Conservation (phyloP, 2,113 vertebrate genomes). For the Australoheros scitulus region DNA sequence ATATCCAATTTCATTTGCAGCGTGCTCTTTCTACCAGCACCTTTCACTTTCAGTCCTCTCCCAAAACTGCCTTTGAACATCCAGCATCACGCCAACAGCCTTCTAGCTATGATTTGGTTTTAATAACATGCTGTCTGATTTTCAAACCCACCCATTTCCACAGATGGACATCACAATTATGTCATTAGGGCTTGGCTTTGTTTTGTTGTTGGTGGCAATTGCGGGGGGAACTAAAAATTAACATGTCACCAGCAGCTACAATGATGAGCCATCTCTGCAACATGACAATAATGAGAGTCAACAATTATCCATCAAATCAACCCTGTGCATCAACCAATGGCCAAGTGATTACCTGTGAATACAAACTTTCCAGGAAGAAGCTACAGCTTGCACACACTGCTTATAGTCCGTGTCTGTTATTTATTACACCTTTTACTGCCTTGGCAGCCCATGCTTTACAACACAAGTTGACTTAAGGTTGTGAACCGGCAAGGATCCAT, state of each 20-base stretch:
- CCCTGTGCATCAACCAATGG: neutral
- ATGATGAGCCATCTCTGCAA: conserved; percentile 36
- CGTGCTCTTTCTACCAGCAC: neutral
- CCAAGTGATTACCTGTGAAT: conserved; percentile 36
- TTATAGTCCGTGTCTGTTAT: neutral
- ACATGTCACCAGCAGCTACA: conserved; percentile 30
- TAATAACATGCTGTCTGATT: conserved; percentile 69
- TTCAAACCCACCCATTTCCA: conserved; percentile 58
- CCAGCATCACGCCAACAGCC: conserved; percentile 42
- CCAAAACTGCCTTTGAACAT: conserved; percentile 48
- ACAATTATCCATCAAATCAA: conserved; percentile 30
- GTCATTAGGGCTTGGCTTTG: conserved; percentile 54
- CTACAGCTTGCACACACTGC: neutral
- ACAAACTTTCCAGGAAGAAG: neutral
- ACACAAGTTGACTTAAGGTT: neutral
- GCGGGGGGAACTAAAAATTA: conserved; percentile 33
- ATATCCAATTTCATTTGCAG: neutral
- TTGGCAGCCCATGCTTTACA: neutral
- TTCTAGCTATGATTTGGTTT: conserved; percentile 63
- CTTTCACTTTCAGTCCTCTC: conserved; percentile 34
- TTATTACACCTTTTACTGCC: neutral
- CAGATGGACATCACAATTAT: conserved; percentile 61
- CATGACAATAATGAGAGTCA: conserved; percentile 9
- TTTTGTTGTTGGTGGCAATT: conserved; percentile 27
- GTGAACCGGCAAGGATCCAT: neutral